These are phyloP conservation scores for Tinea trinotella DNA, from an alignment of 2,888 invertebrate genomes.

Conservation along the genomic window DNA sequence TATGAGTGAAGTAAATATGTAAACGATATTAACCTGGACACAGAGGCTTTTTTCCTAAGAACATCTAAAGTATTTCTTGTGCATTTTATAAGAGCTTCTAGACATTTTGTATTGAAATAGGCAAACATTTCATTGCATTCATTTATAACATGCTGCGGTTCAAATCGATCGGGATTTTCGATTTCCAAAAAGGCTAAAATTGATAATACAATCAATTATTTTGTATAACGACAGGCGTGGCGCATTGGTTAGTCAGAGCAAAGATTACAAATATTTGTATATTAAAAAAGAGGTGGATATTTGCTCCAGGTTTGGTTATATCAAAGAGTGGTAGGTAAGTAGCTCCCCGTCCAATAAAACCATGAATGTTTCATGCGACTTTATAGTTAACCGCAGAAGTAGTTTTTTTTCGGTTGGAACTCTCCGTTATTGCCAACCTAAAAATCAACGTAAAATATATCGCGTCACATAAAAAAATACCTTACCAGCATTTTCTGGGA, in stretches of 20 bases:
- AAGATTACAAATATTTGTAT: not conserved
- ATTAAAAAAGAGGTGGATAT: too few relatives aligned
- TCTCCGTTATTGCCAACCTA: too few relatives aligned
- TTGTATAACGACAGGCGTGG: too few relatives aligned
- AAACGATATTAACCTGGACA: constrained; percentile 54
- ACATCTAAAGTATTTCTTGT: constrained; percentile 82
- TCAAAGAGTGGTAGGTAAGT: too few relatives aligned
- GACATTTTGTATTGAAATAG: constrained; percentile 82
- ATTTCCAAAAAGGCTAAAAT: constrained; percentile 75
- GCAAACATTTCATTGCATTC: constrained; percentile 88
- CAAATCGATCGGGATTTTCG: constrained; percentile 72
- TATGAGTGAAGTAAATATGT: too few relatives aligned
- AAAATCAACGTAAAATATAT: too few relatives aligned
- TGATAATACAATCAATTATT: too few relatives aligned
- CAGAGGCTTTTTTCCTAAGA: constrained; percentile 74
- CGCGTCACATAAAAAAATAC: not conserved
- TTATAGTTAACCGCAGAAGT: too few relatives aligned
- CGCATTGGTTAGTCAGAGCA: not conserved
- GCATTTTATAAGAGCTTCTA: constrained; percentile 81
- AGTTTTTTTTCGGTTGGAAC: too few relatives aligned
- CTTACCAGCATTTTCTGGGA: constrained; percentile 73
- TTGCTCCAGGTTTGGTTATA: too few relatives aligned
- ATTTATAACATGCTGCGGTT: constrained; percentile 73
- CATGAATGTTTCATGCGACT: too few relatives aligned
- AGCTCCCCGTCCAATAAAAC: too few relatives aligned